Conservation (phyloP, 2,888 invertebrate genomes). For the Helicoverpa assulta region DNA sequence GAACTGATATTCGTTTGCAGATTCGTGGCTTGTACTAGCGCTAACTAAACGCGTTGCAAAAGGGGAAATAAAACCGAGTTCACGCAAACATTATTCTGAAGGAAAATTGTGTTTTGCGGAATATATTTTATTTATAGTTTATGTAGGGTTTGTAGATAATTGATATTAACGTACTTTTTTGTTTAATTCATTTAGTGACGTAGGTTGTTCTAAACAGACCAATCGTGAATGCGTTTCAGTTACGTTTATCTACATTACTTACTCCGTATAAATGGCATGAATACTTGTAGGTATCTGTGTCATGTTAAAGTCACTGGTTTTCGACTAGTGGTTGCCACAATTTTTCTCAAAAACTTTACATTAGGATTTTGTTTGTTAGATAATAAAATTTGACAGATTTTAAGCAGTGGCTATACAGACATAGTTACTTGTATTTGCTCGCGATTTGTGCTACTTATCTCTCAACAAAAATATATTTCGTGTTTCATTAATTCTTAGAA, state of each 20-base stretch:
- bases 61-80: neutral
- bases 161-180: constrained; percentile 2
- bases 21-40: neutral
- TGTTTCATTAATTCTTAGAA: too few relatives aligned
- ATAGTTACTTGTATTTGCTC: too few relatives aligned
- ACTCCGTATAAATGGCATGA: constrained; percentile 2
- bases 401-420: too few relatives aligned
- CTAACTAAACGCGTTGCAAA: neutral
- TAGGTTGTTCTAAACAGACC: constrained; percentile 5
- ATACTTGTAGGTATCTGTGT: neutral
- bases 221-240: neutral
- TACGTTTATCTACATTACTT: constrained; percentile 18
- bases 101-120: constrained; percentile 7
- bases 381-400: too few relatives aligned
- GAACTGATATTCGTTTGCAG: constrained; percentile 4
- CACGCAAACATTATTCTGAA: constrained; percentile 1
- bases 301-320: neutral
- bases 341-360: neutral
- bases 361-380: too few relatives aligned
- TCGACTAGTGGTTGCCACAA: neutral
- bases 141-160: neutral
- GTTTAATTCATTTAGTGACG: neutral
- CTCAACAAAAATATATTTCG: too few relatives aligned
- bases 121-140: neutral
- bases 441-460: too few relatives aligned